Base-by-base conservation (phyloP, 2,113 vertebrate species). In the Myocastor coypus region DNA sequence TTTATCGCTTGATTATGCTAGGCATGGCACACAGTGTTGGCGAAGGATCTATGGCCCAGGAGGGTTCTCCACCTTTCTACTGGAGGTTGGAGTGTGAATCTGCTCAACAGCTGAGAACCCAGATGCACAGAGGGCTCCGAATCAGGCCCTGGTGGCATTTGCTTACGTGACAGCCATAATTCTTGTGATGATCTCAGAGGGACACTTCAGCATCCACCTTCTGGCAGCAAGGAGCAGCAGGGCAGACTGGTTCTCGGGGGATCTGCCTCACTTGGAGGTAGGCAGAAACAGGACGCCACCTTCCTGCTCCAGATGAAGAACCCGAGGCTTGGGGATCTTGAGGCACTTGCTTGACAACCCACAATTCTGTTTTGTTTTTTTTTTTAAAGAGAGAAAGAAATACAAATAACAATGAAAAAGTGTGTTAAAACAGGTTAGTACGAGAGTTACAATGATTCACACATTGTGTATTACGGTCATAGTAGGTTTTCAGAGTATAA, bases 21-120 rank as follows among this genome's bases (percentile, higher is more conserved):
- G 0, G 32, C 28, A 0, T 1, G 7, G 13, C 55, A 30, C 11
- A 11, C 2, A 8, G n/a, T 37, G 16, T 28, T 34, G 75, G 66
- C 87, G n/a, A 34, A 71, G 71, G 42, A 9, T 16, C 7, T 34
- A 24, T 1, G 50, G 83, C 28, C 16, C 37, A 37, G 42, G 40
- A 19, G 1, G 61, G 26, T 52, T 26, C 52, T 82, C 32, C 1
- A 10, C 14, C 0, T 59, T 80, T 91, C 3, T 87, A 30, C 19
- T 22, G 46, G 55, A 84, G 46, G 32, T 19, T 22, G 30, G 19
- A 40, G 3, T 26, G 28, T 30, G 66, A 55, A 28, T 5, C 30
- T 73, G 32, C 10, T 50, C 37, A n/a, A 50, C 40, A 40, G 19
- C 5, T n/a, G 61, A 42, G 26, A 24, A 46, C 0, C 9, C 17